Evolutionary conservation across 2,888 invertebrate genomes (phyloP).

Genomic region (Leucophenga maculata): DNA sequence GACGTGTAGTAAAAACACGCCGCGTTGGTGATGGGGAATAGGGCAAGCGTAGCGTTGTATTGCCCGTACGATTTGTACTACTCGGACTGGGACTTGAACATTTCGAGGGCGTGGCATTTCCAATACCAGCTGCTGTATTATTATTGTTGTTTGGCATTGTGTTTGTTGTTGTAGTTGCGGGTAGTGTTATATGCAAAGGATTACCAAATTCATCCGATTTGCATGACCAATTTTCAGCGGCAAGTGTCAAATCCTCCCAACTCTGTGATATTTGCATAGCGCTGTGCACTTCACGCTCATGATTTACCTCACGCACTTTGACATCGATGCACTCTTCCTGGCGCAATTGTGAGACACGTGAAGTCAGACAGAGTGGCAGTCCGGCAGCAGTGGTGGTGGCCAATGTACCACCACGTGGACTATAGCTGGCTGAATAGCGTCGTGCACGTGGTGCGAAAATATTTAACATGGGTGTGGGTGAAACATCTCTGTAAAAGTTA

Average conservation of each 20-base stretch:
- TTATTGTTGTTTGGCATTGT: slow-evolving; percentile 36
- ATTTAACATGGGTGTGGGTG: slow-evolving; percentile 81
- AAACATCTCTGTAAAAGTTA: slow-evolving; percentile 77
- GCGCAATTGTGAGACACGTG: slow-evolving; percentile 89
- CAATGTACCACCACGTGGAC: slow-evolving; percentile 74
- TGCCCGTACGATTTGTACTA: slow-evolving; percentile 59
- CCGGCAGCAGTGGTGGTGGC: slow-evolving; percentile 51
- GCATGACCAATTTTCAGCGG: slow-evolving; percentile 77
- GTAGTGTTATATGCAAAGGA: slow-evolving; percentile 73
- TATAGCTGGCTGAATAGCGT: slow-evolving; percentile 91
- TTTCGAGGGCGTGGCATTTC: slow-evolving; percentile 56
- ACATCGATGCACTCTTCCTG: slow-evolving; percentile 91
- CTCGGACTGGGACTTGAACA: slow-evolving; percentile 79
- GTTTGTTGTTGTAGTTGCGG: slow-evolving; percentile 65
- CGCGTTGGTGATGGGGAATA: slow-evolving; percentile 89
- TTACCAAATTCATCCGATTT: slow-evolving; percentile 73
- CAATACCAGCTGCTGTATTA: no score
- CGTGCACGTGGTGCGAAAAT: slow-evolving; percentile 82
- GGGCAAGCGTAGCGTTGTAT: slow-evolving; percentile 71
- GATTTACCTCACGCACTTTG: slow-evolving; percentile 88
- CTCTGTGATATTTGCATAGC: slow-evolving; percentile 96
- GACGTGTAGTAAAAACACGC: slow-evolving; percentile 84
- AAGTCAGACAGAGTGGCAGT: slow-evolving; percentile 80
- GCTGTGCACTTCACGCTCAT: slow-evolving; percentile 91
- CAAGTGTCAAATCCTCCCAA: slow-evolving; percentile 90